Base-by-base conservation (phyloP, 1,140 invertebrate genomes). In the Drosophila kurseongensis region DNA sequence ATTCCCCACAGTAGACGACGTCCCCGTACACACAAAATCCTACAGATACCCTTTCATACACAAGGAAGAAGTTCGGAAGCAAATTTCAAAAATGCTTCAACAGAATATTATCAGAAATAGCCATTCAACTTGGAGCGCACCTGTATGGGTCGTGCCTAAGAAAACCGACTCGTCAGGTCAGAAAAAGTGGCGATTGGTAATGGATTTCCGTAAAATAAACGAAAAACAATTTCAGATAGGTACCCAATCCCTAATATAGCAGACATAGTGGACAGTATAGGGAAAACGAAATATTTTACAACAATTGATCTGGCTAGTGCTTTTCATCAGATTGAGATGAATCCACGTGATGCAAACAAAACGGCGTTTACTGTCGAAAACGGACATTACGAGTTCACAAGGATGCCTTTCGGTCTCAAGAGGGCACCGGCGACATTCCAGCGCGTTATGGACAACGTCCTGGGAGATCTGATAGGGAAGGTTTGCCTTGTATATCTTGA, bases 131-230 rank as follows among this genome's bases (percentile, higher is more conserved):
- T 48, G 45, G 23, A 48, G 45, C 13, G 45, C 45, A 58, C 56
- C 32, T 18, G 16, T 58, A 8, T 45, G 56, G 29, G 13, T 67
- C 35, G 42, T 61, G 1, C 57, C 57, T 1, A 74, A 74, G 40
- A 74, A 74, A 57, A 13, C 57, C 2, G n/a, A 42, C 35, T 12
- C 56, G 2, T 47, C 32, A 12, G 40, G n/a, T 5, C 6, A 38
- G 8, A 58, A 75, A 59, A 55, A 50, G 38, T 69, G 65, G 72
- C 32, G 63, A 35, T 40, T 67, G 16, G 68, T 72, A 42, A 63
- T 63, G 10, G 45, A 63, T 29, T 71, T 56, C 16, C 36, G 67
- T 4, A 61, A 52, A 54, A 16, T 72, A 13, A 58, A 58, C 29
- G 41, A 52, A 42, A 56, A 55, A 29, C 59, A 0, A 9, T 56